A percentile compares a stretch with the other conserved stretches of the same genome.
Evolutionary conservation across 2,888 invertebrate species (phyloP).

Genomic region (Ochropacha duplaris): DNA sequence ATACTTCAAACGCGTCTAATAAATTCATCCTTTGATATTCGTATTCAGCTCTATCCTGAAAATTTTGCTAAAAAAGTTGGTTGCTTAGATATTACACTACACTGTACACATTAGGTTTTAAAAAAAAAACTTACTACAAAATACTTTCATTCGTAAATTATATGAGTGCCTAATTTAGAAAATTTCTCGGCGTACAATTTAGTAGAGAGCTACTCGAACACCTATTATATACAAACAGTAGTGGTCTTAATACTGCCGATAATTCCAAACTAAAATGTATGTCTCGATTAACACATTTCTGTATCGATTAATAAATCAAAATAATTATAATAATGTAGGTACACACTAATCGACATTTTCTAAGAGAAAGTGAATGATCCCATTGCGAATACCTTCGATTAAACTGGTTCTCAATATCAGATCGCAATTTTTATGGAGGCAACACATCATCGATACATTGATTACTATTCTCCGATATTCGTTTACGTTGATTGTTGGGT

Average conservation of each 20-base stretch:
- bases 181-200: too few species aligned
- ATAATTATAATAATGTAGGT: constrained; percentile 50
- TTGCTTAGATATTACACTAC: too few species aligned
- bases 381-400: constrained; percentile 64
- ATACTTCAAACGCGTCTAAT: too few species aligned
- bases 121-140: too few species aligned
- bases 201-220: too few species aligned
- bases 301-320: constrained; percentile 59
- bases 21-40: too few species aligned
- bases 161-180: too few species aligned
- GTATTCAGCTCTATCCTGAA: too few species aligned
- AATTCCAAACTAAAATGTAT: not conserved
- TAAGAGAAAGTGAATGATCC: constrained; percentile 78
- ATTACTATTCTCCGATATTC: constrained; percentile 31
- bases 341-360: constrained; percentile 52
- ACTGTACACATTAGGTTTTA: too few species aligned
- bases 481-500: constrained; percentile 18
- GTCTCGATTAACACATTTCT: constrained; percentile 1
- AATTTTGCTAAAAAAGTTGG: too few species aligned
- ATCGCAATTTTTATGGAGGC: constrained; percentile 52
- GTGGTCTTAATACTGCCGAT: not conserved
- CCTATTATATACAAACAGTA: too few species aligned
- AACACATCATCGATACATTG: constrained; percentile 45
- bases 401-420: constrained; percentile 63
- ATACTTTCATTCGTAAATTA: too few species aligned